These are phyloP conservation scores for Panagrolaimus sp. DNA, from an alignment of 1,140 invertebrate species.

Conservation along the genomic window DNA sequence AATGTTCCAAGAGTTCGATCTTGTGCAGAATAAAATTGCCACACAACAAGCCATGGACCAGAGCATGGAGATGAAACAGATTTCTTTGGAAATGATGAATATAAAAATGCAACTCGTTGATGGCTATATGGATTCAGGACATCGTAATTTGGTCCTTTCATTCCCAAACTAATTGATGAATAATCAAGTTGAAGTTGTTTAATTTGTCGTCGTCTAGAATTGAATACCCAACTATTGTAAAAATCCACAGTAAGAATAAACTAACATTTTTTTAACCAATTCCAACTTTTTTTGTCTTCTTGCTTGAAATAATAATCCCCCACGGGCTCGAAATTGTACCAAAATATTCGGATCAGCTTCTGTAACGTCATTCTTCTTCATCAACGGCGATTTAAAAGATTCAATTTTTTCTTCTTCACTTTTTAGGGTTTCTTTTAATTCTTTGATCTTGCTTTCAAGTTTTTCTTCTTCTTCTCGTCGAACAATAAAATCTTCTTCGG, in stretches of 20 bases:
- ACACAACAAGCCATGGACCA: slow-evolving; percentile 64
- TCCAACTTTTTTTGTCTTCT: slow-evolving; percentile 28
- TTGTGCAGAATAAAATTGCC: slow-evolving; percentile 70
- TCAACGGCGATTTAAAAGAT: slow-evolving; percentile 4
- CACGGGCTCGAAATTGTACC: slow-evolving; percentile 29
- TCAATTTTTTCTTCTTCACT: slow-evolving; percentile 19
- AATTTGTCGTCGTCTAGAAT: slow-evolving; percentile 26
- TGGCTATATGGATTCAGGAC: slow-evolving; percentile 79
- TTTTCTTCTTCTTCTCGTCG: slow-evolving; percentile 22
- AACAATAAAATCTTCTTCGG: slow-evolving; percentile 23
- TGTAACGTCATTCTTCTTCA: slow-evolving; percentile 21
- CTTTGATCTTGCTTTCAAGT: slow-evolving; percentile 6
- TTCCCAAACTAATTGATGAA: neutral
- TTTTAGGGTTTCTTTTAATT: slow-evolving; percentile 14
- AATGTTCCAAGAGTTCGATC: slow-evolving; percentile 91
- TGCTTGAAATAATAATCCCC: slow-evolving; percentile 29
- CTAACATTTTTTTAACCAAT: slow-evolving; percentile 38
- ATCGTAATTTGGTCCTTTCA: slow-evolving; percentile 65
- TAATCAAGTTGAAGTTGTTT: slow-evolving; percentile 25
- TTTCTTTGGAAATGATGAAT: slow-evolving; percentile 66
- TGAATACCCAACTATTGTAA: neutral
- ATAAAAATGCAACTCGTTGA: slow-evolving; percentile 79
- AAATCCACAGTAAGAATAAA: neutral
- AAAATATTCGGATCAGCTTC: slow-evolving; percentile 19
- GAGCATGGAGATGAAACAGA: slow-evolving; percentile 50